phyloP scores from a whole-genome alignment of 2,113 vertebrate genomes.

The Phainopepla nitens region DNA sequence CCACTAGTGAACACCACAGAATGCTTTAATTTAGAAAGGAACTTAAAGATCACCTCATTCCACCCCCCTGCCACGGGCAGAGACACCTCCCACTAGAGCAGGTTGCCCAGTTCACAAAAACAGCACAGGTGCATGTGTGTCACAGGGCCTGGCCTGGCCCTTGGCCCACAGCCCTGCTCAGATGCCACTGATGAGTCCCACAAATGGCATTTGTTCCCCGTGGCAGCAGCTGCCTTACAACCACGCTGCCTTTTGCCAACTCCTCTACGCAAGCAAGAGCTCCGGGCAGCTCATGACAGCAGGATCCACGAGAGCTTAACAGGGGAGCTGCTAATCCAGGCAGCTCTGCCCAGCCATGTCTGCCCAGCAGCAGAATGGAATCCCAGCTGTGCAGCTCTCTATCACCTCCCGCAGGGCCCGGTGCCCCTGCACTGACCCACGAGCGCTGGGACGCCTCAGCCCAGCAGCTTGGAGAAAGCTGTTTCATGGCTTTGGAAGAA shows the following conservation, averaged over 20 bases:
- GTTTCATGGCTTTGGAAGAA: background rate
- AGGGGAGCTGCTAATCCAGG: background rate
- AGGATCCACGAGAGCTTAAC: background rate
- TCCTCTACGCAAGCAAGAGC: background rate
- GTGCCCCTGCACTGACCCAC: background rate
- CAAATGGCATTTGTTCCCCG: background rate
- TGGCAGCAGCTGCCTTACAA: background rate
- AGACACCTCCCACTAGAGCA: background rate
- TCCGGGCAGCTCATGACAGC: background rate
- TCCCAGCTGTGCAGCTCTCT: background rate
- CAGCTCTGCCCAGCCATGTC: background rate
- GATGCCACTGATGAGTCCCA: background rate
- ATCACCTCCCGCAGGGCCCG: background rate
- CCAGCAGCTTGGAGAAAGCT: background rate
- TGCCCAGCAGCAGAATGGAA: background rate
- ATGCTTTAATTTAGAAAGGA: background rate
- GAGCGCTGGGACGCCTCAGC: background rate
- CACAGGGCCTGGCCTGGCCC: background rate
- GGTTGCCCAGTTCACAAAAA: background rate
- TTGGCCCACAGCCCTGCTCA: accelerated
- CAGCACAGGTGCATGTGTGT: background rate
- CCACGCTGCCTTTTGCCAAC: background rate
- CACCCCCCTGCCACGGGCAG: background rate
- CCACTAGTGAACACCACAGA: background rate
- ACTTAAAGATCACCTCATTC: background rate